Conservation (phyloP, 2,113 vertebrate genomes). For the Cottus gobio region DNA sequence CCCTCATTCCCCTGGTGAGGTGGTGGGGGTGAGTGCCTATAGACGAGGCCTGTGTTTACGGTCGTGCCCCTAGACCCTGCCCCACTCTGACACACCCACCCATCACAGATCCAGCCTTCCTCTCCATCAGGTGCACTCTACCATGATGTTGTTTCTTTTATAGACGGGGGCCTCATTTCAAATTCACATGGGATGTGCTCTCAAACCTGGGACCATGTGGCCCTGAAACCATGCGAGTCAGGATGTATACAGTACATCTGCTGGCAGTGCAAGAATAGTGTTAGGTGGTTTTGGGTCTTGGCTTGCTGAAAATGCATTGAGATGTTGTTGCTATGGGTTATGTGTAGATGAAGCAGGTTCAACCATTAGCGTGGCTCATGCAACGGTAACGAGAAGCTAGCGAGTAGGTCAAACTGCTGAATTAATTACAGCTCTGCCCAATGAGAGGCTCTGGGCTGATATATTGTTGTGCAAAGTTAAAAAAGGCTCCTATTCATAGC, state of each 20-base stretch:
- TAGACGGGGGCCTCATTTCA: slow-evolving; percentile 48
- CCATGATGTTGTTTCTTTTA: slow-evolving; percentile 74
- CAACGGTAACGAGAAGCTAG: slow-evolving; percentile 68
- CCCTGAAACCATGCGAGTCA: slow-evolving; percentile 20
- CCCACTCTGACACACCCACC: slow-evolving; percentile 60
- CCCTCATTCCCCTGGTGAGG: slow-evolving; percentile 42
- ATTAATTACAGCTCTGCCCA: slow-evolving; percentile 79
- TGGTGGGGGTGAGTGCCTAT: slow-evolving; percentile 12
- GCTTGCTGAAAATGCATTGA: slow-evolving; percentile 47
- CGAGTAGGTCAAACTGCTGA: slow-evolving; percentile 81
- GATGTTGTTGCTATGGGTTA: slow-evolving; percentile 59
- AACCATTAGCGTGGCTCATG: slow-evolving; percentile 57
- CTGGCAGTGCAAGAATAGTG: slow-evolving; percentile 29
- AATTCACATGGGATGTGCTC: slow-evolving; percentile 27
- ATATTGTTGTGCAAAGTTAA: slow-evolving; percentile 85
- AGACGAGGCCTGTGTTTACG: slow-evolving; percentile 48
- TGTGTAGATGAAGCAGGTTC: slow-evolving; percentile 62
- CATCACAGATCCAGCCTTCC: slow-evolving; percentile 55
- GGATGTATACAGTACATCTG: slow-evolving; percentile 16
- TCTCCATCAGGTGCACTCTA: slow-evolving; percentile 78
- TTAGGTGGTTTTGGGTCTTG: slow-evolving; percentile 25
- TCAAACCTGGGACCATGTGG: slow-evolving; percentile 23
- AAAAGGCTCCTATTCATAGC: slow-evolving; percentile 82
- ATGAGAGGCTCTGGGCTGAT: slow-evolving; percentile 70
- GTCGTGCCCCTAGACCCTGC: slow-evolving; percentile 37